phyloP scores from a whole-genome alignment of 2,797 vertebrate species.

The Molossus alvarezi region DNA sequence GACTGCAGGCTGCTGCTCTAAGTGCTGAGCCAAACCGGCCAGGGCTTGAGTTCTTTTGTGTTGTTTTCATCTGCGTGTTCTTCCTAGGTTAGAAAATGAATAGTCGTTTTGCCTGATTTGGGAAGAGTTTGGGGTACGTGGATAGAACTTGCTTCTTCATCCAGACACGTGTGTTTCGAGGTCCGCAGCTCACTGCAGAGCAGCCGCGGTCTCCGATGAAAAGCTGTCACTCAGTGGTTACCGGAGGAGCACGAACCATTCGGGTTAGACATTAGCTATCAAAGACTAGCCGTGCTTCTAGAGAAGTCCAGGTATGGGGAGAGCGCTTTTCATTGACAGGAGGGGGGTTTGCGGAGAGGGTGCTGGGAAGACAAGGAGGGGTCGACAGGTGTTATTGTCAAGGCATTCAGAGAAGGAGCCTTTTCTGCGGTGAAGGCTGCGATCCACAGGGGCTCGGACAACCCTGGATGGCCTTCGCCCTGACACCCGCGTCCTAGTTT shows the following conservation, averaged over 20 bases:
- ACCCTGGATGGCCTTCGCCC: neutral
- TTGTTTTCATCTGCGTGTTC: neutral
- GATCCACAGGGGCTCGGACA: conserved; percentile 19
- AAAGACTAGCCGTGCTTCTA: conserved; percentile 77
- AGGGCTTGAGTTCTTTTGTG: neutral
- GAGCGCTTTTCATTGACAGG: conserved; percentile 79
- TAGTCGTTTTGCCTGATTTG: neutral
- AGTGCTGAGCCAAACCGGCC: no score
- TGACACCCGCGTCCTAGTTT: conserved; percentile 22
- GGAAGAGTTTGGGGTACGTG: neutral
- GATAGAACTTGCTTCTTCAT: neutral
- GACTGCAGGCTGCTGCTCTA: no score
- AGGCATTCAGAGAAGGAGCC: conserved; percentile 42
- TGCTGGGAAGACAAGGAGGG: conserved; percentile 71
- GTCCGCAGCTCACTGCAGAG: conserved; percentile 32
- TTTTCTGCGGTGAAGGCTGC: conserved; percentile 65
- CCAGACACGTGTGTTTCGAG: neutral
- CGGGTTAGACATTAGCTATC: conserved; percentile 73
- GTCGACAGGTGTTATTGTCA: conserved; percentile 61
- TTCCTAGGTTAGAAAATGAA: neutral
- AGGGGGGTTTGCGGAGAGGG: conserved; percentile 77
- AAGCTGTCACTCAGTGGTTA: conserved; percentile 54
- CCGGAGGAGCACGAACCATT: conserved; percentile 69
- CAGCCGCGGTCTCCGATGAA: conserved; percentile 36
- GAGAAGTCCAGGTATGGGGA: conserved; percentile 76